These are phyloP conservation scores for Eptesicus fuscus DNA, from an alignment of 2,113 vertebrate species.

Conservation along the genomic window DNA sequence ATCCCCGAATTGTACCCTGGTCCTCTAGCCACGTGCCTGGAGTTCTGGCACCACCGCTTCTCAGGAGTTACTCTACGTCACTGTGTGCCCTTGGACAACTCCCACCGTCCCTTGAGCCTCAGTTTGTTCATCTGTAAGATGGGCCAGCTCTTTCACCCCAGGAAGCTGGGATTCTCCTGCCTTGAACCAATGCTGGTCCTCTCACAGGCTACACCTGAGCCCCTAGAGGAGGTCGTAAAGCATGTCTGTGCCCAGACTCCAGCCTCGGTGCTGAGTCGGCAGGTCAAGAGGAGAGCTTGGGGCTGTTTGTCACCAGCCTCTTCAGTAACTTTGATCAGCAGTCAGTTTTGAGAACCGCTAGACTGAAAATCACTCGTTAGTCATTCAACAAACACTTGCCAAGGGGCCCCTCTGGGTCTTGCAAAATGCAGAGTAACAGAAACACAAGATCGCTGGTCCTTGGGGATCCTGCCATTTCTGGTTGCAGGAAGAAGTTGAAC, in stretches of 20 bases:
- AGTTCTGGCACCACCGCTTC: not conserved
- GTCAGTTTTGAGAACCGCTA: not conserved
- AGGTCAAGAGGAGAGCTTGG: not conserved
- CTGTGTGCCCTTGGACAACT: not conserved
- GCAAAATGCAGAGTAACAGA: not conserved
- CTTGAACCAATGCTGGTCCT: not conserved
- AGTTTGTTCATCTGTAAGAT: not conserved
- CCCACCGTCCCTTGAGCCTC: not conserved
- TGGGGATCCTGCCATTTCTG: not conserved
- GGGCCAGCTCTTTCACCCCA: not conserved
- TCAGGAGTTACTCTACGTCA: not conserved
- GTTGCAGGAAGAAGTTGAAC: not conserved
- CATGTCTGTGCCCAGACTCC: not conserved
- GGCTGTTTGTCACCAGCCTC: not conserved
- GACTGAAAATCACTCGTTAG: not conserved
- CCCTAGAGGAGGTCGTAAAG: not conserved
- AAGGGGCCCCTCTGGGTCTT: not conserved
- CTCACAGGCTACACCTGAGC: not conserved
- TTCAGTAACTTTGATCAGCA: not conserved
- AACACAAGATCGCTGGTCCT: not conserved
- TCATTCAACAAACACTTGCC: not conserved
- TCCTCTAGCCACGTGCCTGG: not conserved
- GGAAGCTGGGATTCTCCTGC: not conserved
- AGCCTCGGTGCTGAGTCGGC: not conserved
- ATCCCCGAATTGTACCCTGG: not conserved